Percentiles rank a stretch among this genome's conserved stretches.
phyloP scores from a whole-genome alignment of 2,888 invertebrate species.

The Argyresthia goedartella region DNA sequence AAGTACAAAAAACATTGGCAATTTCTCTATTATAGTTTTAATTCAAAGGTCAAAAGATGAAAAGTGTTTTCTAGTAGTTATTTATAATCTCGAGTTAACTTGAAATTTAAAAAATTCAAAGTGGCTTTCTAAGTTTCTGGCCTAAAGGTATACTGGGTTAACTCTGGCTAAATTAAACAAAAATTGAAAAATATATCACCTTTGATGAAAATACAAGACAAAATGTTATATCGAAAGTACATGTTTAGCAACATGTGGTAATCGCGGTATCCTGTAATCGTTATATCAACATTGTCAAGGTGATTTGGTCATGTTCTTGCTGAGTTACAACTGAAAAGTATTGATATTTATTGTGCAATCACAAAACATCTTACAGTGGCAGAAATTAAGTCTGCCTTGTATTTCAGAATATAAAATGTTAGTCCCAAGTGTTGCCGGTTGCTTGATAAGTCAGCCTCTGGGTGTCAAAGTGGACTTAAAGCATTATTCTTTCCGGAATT shows the following conservation, averaged over 20 bases:
- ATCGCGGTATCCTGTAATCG: conserved; percentile 11
- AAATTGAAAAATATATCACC: too few species aligned
- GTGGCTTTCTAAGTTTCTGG: too few species aligned
- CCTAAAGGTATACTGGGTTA: too few species aligned
- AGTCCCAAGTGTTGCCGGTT: conserved; percentile 67
- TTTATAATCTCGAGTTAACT: too few species aligned
- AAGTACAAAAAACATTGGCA: conserved; percentile 17
- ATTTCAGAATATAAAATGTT: not conserved
- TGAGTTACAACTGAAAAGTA: not conserved
- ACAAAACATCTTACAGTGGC: not conserved
- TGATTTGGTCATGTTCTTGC: conserved; percentile 6
- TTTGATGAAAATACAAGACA: too few species aligned
- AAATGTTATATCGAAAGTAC: not conserved
- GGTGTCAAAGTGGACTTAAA: conserved; percentile 66
- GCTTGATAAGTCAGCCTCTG: conserved; percentile 39
- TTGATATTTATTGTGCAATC: not conserved
- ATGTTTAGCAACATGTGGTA: conserved; percentile 6
- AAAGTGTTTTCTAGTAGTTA: too few species aligned
- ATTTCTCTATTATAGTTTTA: too few species aligned
- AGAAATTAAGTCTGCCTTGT: not conserved
- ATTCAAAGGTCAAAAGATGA: too few species aligned
- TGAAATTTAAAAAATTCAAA: too few species aligned
- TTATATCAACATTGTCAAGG: conserved; percentile 15
- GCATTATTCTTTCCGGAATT: conserved; percentile 49
- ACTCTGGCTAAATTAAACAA: too few species aligned